Evolutionary conservation across 2,797 vertebrate species (phyloP), one percentile per base, ranked within the genome.

Genomic region (Manis pentadactyla): DNA sequence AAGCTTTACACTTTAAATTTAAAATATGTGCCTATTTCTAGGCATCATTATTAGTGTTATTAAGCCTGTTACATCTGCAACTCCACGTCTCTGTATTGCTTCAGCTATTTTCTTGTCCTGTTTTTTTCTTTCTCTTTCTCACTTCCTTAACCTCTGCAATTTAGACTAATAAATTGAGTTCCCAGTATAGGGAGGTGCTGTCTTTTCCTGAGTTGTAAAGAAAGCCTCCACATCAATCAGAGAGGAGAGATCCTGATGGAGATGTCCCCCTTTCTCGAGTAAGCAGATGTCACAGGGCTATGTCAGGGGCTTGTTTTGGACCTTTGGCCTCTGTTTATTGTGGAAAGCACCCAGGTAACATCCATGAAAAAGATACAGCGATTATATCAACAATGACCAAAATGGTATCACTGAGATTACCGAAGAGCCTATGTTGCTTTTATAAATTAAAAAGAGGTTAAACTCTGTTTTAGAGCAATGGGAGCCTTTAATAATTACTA

Each of bases 221-320:
- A 97, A 97, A 94, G 93, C 27, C 37, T 95, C 66, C 90, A 93
- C 96, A 95, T 98, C 97, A 97, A 97, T 98, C 87, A 97, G 79
- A 96, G 57, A 93, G 84, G 84, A 92, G 92, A 93, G 75, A 93
- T 79, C 55, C 71, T 79, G 51, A 89, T 8, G 51, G 61, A 77
- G 46, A 37, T 71, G 79, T 77, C 31, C 71, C 63, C 39, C 86
- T 88, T 93, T 78, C 81, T 87, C n/a, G 49, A 55, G 4, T 51
- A 46, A 96, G 84, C 55, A 69, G 42, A 86, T 87, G 55, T 94
- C 94, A 92, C 73, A 51, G 11, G 29, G 51, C 39, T 63, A 46
- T 66, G 69, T 86, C 64, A 66, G 53, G 69, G 53, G 18, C 34
- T 87, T 92, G 29, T 10, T 7, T 42, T 94, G 23, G 21, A n/a